A percentile compares a stretch with the other conserved stretches of the same genome.
phyloP scores from a whole-genome alignment of 2,797 vertebrate species.

The Dromococcyx pavoninus region DNA sequence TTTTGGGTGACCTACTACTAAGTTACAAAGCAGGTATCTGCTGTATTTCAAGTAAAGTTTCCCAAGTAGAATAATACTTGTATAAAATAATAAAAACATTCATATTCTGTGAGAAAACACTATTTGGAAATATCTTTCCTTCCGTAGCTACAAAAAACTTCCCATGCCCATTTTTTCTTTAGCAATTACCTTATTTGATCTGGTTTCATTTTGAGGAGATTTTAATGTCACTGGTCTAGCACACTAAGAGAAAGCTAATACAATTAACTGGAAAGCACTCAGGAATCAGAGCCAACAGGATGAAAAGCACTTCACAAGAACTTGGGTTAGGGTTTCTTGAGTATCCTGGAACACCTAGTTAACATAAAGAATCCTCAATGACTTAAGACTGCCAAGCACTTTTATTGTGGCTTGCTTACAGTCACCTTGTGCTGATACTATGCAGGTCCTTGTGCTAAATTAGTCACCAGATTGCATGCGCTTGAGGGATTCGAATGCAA shows the following conservation, averaged over 20 bases:
- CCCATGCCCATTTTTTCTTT: background rate
- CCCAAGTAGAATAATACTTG: background rate
- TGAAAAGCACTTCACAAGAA: background rate
- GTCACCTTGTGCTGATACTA: background rate
- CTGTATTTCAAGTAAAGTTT: background rate
- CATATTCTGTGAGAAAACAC: background rate
- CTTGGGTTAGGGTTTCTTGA: background rate
- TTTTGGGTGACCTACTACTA: background rate
- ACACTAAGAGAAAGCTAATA: background rate
- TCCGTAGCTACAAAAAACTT: background rate
- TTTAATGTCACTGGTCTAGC: background rate
- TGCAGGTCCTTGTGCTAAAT: background rate
- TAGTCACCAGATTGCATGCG: background rate
- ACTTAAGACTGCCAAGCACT: background rate
- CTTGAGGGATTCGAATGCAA: background rate
- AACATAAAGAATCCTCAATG: background rate
- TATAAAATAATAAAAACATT: background rate
- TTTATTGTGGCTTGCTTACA: background rate
- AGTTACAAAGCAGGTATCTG: background rate
- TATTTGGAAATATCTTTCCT: background rate
- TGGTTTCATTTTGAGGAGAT: background rate
- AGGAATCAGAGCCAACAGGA: accelerated
- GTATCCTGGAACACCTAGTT: background rate
- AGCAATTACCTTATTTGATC: background rate
- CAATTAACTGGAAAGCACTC: background rate